Conservation (phyloP, 2,797 vertebrate species). For the Cyclopterus lumpus region DNA sequence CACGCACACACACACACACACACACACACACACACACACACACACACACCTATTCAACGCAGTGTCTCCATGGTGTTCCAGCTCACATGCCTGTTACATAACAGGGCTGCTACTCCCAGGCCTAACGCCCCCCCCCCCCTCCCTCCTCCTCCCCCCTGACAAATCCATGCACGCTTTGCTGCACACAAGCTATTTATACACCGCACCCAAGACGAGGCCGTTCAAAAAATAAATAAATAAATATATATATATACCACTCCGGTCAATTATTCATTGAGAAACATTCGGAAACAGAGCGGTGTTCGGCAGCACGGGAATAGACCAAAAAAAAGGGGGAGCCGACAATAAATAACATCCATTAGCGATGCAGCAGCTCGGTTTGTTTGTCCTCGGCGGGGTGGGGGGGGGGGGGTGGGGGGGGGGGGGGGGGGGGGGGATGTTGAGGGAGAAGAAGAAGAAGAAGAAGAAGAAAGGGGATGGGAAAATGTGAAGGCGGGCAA, state of each 20-base stretch:
- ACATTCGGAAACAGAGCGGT: constrained; percentile 72
- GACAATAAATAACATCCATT: constrained; percentile 68
- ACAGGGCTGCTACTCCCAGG: constrained; percentile 76
- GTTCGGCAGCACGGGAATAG: constrained; percentile 64
- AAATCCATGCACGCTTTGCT: constrained; percentile 77
- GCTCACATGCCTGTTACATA: constrained; percentile 83
- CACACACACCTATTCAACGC: constrained; percentile 68
- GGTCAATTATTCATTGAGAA: constrained; percentile 84
- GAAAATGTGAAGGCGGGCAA: too few species aligned
- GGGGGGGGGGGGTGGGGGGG: too few species aligned
- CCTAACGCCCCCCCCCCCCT: too few species aligned
- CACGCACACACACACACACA: constrained; percentile 59
- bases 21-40: constrained; percentile 34
- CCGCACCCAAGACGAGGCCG: constrained; percentile 70
- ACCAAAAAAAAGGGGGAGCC: constrained; percentile 27
- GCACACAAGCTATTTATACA: constrained; percentile 82
- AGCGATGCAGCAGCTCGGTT: constrained; percentile 58
- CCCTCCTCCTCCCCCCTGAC: too few species aligned
- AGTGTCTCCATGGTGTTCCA: constrained; percentile 75
- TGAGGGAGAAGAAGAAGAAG: constrained; percentile 15
- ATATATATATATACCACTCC: constrained; percentile 59
- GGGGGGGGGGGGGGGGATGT: too few species aligned
- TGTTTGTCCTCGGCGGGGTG: constrained; percentile 47
- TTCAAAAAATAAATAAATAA: constrained; percentile 67
- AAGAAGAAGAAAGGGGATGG: too few species aligned